Base-by-base conservation (phyloP, 2,797 vertebrate species). In the Anableps anableps region DNA sequence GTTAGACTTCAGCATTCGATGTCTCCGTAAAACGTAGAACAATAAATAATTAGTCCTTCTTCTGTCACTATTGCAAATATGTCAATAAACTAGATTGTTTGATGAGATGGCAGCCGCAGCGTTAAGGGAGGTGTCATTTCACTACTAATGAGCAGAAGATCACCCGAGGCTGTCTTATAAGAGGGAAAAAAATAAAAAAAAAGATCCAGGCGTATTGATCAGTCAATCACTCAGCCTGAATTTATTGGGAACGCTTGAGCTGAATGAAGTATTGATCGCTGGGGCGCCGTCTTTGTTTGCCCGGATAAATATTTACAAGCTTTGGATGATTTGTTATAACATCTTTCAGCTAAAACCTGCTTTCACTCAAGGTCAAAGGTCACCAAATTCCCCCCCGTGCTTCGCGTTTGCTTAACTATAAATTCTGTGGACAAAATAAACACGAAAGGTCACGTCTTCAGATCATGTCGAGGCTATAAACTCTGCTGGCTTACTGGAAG, bases 201-300 rank as follows among this genome's bases (percentile, higher is more conserved):
- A 79, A 85, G 81, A 72, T 70, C 70, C 14, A n/a, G 68, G 68
- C 0, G 0, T 79, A 93, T 94, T 38, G 90, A 94, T 91, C 84
- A 58, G 82, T 82, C 85, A 77, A 88, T 89, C 48, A 36, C 47
- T n/a, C 77, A 41, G 81, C 77, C 81, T 73, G 85, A 85, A 89
- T 91, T 91, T 92, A 94, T 90, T 78, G 90, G 82, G 73, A 88
- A 88, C 92, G 90, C 88, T 93, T 87, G 80, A 92, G 87, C 82
- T 88, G 90, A 93, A 91, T 90, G 88, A 91, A 88, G 75, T 90
- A 94, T 93, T 75, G 92, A 94, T 90, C n/a, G 51, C 23, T 0
- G 43, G 19, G 51, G 79, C 50, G 75, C 83, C 11, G 62, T 84
- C 88, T 85, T 89, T 89, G 88, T 88, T 76, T 79, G 80, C 82